Evolutionary conservation across 2,797 vertebrate genomes (phyloP), one percentile per base, ranked within the genome.

Genomic region (Sebastes kiyomatsui): DNA sequence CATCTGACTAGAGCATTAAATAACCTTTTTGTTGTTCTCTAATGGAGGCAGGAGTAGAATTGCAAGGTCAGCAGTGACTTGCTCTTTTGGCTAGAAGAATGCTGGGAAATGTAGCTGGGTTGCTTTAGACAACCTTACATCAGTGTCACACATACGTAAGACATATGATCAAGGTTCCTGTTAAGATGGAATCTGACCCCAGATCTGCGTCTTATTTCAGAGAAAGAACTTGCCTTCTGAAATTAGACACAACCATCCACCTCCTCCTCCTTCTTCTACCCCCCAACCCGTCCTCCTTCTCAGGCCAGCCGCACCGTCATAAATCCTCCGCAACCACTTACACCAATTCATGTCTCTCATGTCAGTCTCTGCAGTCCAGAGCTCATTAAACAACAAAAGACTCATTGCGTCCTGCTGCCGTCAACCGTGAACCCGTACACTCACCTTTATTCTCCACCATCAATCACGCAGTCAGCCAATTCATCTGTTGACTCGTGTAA

Each of bases 181-280:
- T 55, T 65, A 0, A 68, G 33, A 70, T 79, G 67, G 78, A 90
- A 87, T 90, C 87, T 87, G 90, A 87, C 72, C 81, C 30, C 1
- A 55, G 73, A 85, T 80, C 68, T 68, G 69, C 85, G 46, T 87
- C 83, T 81, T 81, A 89, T 80, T 88, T 90, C 82, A 88, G 67
- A 84, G 85, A 87, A 86, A 85, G 82, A 84, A 88, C 83, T 77
- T 42, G 75, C 69, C 64, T 33, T 64, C 84, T 89, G 91, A 94
- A 93, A 93, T 91, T 81, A 88, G 90, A 94, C 77, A 79, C 88
- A 79, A 12, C 35, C 76, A 80, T 25, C 82, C 69, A 18, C 80
- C 69, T 7, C 12, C 61, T 23, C 49, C 56, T 30, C 27, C 49
- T 22, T 23, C 12, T 33, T 23, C 13, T 35, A 14, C 4, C 8